phyloP scores from a whole-genome alignment of 2,888 invertebrate genomes.

The Zygothrica quintamaculata region DNA sequence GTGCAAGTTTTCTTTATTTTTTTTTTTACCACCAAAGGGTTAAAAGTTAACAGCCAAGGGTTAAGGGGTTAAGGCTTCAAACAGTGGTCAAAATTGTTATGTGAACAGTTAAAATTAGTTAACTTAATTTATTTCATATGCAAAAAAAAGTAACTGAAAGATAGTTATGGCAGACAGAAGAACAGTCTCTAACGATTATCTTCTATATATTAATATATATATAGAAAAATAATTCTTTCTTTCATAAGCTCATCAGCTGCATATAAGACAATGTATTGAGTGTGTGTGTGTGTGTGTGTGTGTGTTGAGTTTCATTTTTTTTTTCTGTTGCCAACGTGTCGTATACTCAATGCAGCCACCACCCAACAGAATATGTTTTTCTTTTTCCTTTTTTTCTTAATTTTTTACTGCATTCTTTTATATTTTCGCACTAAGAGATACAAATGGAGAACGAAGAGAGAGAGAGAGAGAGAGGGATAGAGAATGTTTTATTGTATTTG shows the following conservation, averaged over 20 bases:
- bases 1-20: slow-evolving; percentile 26
- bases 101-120: no score
- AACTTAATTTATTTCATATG: slow-evolving; percentile 11
- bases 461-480: slow-evolving; percentile 14
- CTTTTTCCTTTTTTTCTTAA: no score
- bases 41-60: slow-evolving; percentile 36
- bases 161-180: no score
- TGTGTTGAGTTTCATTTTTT: slow-evolving; percentile 20
- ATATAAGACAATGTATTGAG: slow-evolving; percentile 37
- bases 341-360: slow-evolving; percentile 66
- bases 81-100: slow-evolving; percentile 8
- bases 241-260: slow-evolving; percentile 49
- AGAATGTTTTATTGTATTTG: slow-evolving; percentile 69
- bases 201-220: no score
- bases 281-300: slow-evolving; percentile 6
- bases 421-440: slow-evolving; percentile 36
- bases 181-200: no score
- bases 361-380: slow-evolving; percentile 47
- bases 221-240: slow-evolving; percentile 21
- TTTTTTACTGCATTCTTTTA: slow-evolving; percentile 9
- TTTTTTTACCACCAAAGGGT: slow-evolving; percentile 52
- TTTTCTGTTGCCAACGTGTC: slow-evolving; percentile 64
- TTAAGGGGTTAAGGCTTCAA: slow-evolving; percentile 28
- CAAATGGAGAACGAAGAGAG: slow-evolving; percentile 6
- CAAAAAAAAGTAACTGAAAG: no score